Evolutionary conservation across 2,113 vertebrate genomes (phyloP), one percentile per base, ranked within the genome.

Genomic region (Picathartes gymnocephalus): DNA sequence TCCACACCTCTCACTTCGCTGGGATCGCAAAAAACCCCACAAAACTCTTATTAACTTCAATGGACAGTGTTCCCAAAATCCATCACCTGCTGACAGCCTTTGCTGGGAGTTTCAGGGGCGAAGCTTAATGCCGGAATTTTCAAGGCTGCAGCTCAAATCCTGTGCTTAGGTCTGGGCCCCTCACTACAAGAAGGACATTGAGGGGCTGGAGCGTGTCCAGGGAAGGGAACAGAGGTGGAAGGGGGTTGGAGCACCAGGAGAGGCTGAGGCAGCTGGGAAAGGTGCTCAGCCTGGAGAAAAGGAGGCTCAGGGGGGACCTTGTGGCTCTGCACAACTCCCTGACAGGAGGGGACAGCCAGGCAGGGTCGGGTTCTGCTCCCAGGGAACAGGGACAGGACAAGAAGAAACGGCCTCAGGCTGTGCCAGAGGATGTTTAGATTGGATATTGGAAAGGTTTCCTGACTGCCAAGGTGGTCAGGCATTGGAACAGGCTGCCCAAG

Each of bases 371-470:
- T 11, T 80, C 21, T 56, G 11, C 21, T 39, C 30, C 35, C 44
- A 39, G 15, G 18, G 10, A 60, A 53, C 8, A 65, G 10, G 15
- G 19, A n/a, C 1, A 60, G 23, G 39, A 68, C 6, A 20, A 53
- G n/a, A 44, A 3, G 7, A 20, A 81, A 17, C 0, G 0, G 20
- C 24, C 11, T 51, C 39, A 53, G 8, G 7, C 3, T 17, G 15
- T 5, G 2, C 39, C 23, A 21, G 9, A 3, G 11, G 5, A 81
- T 3, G 4, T 74, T 66, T 10, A 31, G 16, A 14, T 2, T 8
- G 13, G 14, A 22, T 47, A 18, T 15, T 1, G 10, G 13, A 33
- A 74, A 66, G 47, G 22, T 3, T 17, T 47, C 4, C 25, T 18
- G 39, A 15, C 45, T 68, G 9, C 17, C 25, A 7, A 7, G 4